Base-by-base conservation (phyloP, 2,888 invertebrate species). In the Cephus nigrinus region DNA sequence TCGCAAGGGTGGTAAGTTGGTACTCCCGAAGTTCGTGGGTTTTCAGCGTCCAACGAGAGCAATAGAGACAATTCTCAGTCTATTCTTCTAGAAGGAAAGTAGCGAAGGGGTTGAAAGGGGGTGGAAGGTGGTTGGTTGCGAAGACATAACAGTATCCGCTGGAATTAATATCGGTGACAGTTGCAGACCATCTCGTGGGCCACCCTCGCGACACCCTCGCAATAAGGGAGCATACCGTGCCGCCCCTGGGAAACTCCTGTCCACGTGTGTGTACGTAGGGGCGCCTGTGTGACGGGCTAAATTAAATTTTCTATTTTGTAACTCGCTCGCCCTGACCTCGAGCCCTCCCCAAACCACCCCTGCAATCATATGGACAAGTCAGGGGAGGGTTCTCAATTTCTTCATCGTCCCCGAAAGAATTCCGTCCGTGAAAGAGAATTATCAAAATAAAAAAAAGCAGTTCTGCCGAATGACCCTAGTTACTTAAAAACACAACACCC, bases 231-330 rank as follows among this genome's bases (percentile, higher is more conserved):
- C 82, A 80, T 79, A 82, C 81, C 80, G 79, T 79, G 78, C 55
- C 55, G 71, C 71, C 33, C 32, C 71, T 81, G 80, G 80, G 75
- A 68, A 33, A 71, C 32, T 35, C 74, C 71, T 55, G 55, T 23
- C 55, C 55, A 55, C 55, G 55, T 55, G 55, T 55, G 55, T 55
- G 55, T 55, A 55, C 55, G 55, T 55, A 55, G 55, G 23, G 68
- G 81, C 78, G 80, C 80, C 80, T 82, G 84, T 82, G 82, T 85
- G 86, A 85, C 84, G 84, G 83, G 85, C 82, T 85, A 87, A 87
- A 88, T 87, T 87, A 86, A 87, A 88, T 89, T 90, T 87, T 86
- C 86, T 86, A 86, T 90, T 88, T 88, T 86, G 84, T 84, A 87
- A 86, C 83, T 82, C 82, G 82, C 80, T 83, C 82, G 80, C 80